These are phyloP conservation scores for Microcebus ravelobensis DNA, from an alignment of 2,113 vertebrate species.

Conservation along the genomic window DNA sequence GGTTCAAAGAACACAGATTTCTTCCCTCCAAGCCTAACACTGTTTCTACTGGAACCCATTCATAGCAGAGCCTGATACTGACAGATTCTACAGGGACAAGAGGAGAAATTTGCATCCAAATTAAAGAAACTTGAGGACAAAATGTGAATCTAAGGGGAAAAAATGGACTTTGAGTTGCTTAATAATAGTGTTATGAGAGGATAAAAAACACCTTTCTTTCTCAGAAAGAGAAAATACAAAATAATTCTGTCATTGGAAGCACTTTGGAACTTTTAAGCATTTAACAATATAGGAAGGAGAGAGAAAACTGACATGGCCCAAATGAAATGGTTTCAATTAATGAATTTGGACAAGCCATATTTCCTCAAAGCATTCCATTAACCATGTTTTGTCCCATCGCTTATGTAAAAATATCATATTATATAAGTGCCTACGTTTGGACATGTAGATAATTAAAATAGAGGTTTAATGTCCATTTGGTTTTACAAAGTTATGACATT, in stretches of 20 bases:
- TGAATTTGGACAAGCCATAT: conserved; percentile 66
- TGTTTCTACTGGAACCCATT: not conserved
- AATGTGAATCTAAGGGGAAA: not conserved
- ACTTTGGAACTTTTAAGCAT: conserved; percentile 39
- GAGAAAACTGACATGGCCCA: conserved; percentile 20
- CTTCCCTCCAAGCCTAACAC: not conserved
- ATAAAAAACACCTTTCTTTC: not conserved
- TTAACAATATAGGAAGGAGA: not conserved
- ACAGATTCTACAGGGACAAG: not conserved
- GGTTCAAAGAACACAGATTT: not conserved
- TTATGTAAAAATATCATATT: conserved; percentile 73
- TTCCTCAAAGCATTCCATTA: conserved; percentile 68
- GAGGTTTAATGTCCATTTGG: conserved; percentile 70
- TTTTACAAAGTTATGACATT: conserved; percentile 72
- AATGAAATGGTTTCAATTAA: conserved; percentile 57
- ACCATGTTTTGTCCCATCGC: conserved; percentile 42
- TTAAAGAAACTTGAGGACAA: not conserved
- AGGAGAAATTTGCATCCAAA: not conserved
- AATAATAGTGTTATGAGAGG: not conserved
- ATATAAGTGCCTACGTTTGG: conserved; percentile 70
- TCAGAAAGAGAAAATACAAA: not conserved
- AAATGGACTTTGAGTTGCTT: not conserved
- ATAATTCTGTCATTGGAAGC: not conserved
- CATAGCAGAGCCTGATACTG: not conserved
- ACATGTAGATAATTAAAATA: conserved; percentile 72